Conservation (phyloP, 1,140 invertebrate species). For the Danaus melanippus region DNA sequence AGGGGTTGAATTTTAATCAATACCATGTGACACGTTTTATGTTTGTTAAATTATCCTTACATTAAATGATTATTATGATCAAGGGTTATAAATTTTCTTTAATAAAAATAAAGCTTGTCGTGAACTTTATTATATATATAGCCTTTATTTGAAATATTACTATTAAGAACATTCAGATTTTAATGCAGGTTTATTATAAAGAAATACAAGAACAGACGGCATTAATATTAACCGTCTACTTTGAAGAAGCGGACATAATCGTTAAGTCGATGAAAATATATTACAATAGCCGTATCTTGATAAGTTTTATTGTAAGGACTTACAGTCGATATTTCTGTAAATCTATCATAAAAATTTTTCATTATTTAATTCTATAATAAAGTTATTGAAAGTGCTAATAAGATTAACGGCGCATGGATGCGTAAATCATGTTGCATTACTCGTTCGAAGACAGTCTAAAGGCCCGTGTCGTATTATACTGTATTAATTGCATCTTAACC, state of each 20-base stretch:
- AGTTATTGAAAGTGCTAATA: slow-evolving; percentile 69
- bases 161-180: no score
- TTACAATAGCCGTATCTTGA: neutral
- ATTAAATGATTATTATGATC: no score
- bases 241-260: slow-evolving; percentile 47
- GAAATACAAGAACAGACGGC: slow-evolving; percentile 21
- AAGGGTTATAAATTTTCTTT: no score
- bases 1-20: slow-evolving; percentile 39
- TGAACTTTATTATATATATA: no score
- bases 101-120: no score
- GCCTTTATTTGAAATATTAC: no score
- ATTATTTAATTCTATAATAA: slow-evolving; percentile 38
- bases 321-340: no score
- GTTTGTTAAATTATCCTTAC: no score
- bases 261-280: slow-evolving; percentile 51
- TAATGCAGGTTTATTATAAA: slow-evolving; percentile 6
- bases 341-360: neutral
- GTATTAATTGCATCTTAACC: slow-evolving; percentile 57
- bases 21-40: slow-evolving; percentile 36
- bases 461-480: slow-evolving; percentile 57
- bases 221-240: slow-evolving; percentile 47
- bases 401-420: slow-evolving; percentile 61
- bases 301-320: no score
- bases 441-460: slow-evolving; percentile 48
- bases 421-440: slow-evolving; percentile 67